Conservation (phyloP, 2,797 vertebrate genomes). For the Xyrichtys novacula region DNA sequence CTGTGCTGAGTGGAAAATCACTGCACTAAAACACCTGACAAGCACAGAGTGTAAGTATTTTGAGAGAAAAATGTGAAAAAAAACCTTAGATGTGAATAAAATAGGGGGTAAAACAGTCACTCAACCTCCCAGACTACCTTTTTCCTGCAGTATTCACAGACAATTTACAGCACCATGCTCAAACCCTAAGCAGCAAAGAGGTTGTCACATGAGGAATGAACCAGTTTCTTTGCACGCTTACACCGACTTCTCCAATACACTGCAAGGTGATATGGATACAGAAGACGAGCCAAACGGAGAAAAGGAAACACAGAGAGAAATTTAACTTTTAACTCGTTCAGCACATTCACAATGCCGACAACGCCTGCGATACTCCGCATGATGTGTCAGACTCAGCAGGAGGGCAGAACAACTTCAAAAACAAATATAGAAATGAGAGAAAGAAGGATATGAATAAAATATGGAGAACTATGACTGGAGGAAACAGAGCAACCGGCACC, state of each 20-base stretch:
- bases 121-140: too few species aligned
- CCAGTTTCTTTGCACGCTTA: too few species aligned
- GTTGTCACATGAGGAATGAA: too few species aligned
- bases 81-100: too few species aligned
- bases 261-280: not conserved
- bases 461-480: constrained; percentile 9
- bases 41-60: too few species aligned
- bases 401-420: constrained; percentile 38
- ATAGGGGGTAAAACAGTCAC: too few species aligned
- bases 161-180: not conserved
- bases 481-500: constrained; percentile 24
- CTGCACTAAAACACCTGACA: too few species aligned
- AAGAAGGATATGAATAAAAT: constrained; percentile 40
- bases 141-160: too few species aligned
- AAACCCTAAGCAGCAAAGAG: not conserved
- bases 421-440: constrained; percentile 33
- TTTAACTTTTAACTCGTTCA: too few species aligned
- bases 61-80: too few species aligned
- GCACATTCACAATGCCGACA: constrained; percentile 26
- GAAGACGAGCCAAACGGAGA: not conserved
- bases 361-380: constrained; percentile 5
- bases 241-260: not conserved
- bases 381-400: constrained; percentile 26
- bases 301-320: not conserved
- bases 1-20: too few species aligned